Base-by-base conservation (phyloP, 2,113 vertebrate species). In the Syngnathus floridae region DNA sequence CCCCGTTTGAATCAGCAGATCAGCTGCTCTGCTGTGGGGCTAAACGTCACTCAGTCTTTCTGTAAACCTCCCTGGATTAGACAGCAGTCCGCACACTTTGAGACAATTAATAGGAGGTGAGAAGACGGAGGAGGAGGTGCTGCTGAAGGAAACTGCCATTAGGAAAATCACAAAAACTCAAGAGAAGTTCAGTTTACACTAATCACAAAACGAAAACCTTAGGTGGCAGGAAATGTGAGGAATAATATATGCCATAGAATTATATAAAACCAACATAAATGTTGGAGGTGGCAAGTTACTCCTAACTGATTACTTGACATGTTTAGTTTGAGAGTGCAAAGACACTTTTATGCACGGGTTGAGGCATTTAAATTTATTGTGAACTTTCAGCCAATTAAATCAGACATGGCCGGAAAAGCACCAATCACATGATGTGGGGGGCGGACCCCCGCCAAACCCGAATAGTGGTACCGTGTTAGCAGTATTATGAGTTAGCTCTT, bases 391-490 rank as follows among this genome's bases (percentile, higher is more conserved):
- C 84, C 82, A 85, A 82, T 81, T 75, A 59, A 40, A 55, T 41
- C 4, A 0, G 11, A 67, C 59, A 12, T 40, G 26, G 46, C 58
- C 9, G 0, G 1, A 3, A 56, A 1, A 0, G 0, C 26, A 54
- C 83, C 83, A 84, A 86, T 87, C 0, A 63, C 0, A 26, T 0
- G 0, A 4, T 1, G 0, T 12, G 10, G 7, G 22, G 67, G 83
- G 77, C 64, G 68, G 71, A 7, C 35, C 37, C 76, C 79, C 80
- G 83, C 80, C 76, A 86, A 83, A 84, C 69, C 62, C 35, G 45
- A 83, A 84, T 9, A 56, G 1, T 59, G 11, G 31, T 5, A 14
- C 1, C 9, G 1, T 4, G 54, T 59, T 72, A 54, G 46, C 22
- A 4, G 64, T 64, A 46, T 70, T 72, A 21, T 2, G 1, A 2